Evolutionary conservation across 2,888 invertebrate species (phyloP).

Genomic region (Acrobasis repandana): DNA sequence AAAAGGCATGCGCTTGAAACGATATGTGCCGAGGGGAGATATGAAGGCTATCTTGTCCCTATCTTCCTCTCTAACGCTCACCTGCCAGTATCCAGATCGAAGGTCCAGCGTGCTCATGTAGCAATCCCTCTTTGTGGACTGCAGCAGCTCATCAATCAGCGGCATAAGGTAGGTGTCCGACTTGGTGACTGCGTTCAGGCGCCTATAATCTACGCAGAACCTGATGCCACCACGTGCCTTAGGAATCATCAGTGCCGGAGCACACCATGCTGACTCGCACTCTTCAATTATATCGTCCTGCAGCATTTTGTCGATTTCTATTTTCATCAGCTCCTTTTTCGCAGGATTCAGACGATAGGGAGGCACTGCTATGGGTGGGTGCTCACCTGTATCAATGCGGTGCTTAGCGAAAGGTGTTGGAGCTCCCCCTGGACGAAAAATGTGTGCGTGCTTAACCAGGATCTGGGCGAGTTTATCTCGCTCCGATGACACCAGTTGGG

Average conservation of each 20-base stretch:
- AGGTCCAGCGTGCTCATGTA: constrained; percentile 27
- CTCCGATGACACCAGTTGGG: too few species aligned
- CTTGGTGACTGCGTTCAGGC: background rate
- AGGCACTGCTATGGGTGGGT: constrained; percentile 35
- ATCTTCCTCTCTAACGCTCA: constrained; percentile 33
- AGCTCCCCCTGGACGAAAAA: constrained; percentile 22
- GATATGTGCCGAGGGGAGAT: constrained; percentile 39
- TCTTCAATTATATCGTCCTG: constrained; percentile 37
- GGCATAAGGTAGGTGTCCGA: constrained; percentile 30
- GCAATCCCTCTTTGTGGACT: constrained; percentile 32
- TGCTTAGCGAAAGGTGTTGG: constrained; percentile 31
- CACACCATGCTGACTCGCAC: constrained; percentile 39
- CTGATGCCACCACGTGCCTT: background rate
- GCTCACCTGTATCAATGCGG: constrained; percentile 38
- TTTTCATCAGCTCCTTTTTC: background rate
- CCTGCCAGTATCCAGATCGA: constrained; percentile 51
- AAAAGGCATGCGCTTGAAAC: constrained; percentile 44
- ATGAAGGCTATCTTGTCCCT: constrained; percentile 40
- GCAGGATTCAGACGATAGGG: constrained; percentile 35
- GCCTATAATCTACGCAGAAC: too few species aligned
- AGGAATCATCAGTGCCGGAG: background rate
- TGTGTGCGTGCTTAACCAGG: too few species aligned
- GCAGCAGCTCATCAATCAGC: constrained; percentile 47
- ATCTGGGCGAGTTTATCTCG: too few species aligned
- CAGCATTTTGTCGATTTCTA: background rate